Evolutionary conservation across 2,888 invertebrate species (phyloP).

Genomic region (Drosophila parthenogenetica): DNA sequence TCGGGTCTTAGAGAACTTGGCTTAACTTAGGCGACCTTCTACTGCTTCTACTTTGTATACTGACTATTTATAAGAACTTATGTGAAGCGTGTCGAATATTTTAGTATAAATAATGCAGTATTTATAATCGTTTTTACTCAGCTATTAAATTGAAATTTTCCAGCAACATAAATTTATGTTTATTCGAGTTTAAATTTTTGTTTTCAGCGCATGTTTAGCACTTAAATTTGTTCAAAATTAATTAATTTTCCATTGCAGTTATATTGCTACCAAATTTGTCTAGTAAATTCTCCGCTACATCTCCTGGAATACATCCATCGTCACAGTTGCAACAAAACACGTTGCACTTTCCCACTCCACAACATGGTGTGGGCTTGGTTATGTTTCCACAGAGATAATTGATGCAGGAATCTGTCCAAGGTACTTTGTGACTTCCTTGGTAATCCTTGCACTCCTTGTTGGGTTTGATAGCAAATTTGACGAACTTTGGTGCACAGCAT

Average conservation of each 20-base stretch:
- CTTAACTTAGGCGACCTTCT: too few species aligned
- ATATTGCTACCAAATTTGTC: not conserved
- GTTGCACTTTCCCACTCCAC: conserved; percentile 6
- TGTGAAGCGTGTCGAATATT: not conserved
- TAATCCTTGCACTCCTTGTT: not conserved
- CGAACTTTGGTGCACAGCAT: not conserved
- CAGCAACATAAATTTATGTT: too few species aligned
- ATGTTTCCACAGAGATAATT: conserved; percentile 7
- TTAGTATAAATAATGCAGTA: too few species aligned
- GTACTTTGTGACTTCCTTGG: not conserved
- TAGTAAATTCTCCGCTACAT: not conserved
- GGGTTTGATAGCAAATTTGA: not conserved
- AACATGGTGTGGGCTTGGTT: conserved; percentile 3
- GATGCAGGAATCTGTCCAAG: not conserved
- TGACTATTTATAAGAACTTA: not conserved
- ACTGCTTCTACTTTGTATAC: not conserved
- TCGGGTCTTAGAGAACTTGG: not conserved
- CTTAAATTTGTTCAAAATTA: not conserved
- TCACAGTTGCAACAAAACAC: conserved; percentile 21
- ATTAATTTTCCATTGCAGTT: not conserved
- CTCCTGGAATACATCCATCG: not conserved
- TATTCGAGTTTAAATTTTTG: too few species aligned
- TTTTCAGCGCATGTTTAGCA: too few species aligned
- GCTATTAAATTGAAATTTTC: too few species aligned
- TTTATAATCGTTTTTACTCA: too few species aligned